Conservation (phyloP, 2,888 invertebrate genomes). For the Frankliniella intonsa region DNA sequence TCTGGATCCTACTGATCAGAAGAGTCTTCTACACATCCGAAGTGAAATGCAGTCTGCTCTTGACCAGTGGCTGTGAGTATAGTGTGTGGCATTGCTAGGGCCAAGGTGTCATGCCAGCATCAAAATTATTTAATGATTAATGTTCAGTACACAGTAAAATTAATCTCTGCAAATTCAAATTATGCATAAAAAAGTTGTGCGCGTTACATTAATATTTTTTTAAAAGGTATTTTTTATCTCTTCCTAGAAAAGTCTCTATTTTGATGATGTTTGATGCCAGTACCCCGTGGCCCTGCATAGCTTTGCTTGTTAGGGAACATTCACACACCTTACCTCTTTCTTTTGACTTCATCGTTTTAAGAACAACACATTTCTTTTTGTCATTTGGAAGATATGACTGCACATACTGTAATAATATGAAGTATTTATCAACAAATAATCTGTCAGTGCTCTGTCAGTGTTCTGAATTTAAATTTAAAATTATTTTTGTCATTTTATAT, state of each 20-base stretch:
- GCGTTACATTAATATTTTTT: conserved; percentile 14
- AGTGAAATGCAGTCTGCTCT: not conserved
- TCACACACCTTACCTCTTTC: no score
- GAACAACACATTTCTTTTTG: not conserved
- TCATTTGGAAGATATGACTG: no score
- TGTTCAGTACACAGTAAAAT: not conserved
- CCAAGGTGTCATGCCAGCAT: not conserved
- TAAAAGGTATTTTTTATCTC: no score
- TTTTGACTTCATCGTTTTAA: not conserved
- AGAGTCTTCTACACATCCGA: not conserved
- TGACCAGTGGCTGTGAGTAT: conserved; percentile 24
- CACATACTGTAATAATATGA: no score
- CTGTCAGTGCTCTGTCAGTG: no score
- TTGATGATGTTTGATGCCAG: conserved; percentile 18
- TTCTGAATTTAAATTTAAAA: not conserved
- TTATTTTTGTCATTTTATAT: not conserved
- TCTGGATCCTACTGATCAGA: not conserved
- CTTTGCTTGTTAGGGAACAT: not conserved
- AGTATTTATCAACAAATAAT: no score
- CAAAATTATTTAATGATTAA: not conserved
- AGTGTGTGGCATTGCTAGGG: not conserved
- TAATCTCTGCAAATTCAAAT: not conserved
- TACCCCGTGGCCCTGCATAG: not conserved
- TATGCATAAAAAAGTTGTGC: not conserved
- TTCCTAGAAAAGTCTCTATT: not conserved